Evolutionary conservation across 2,797 vertebrate genomes (phyloP), one percentile per base, ranked within the genome.

Genomic region (Danio tinwini): DNA sequence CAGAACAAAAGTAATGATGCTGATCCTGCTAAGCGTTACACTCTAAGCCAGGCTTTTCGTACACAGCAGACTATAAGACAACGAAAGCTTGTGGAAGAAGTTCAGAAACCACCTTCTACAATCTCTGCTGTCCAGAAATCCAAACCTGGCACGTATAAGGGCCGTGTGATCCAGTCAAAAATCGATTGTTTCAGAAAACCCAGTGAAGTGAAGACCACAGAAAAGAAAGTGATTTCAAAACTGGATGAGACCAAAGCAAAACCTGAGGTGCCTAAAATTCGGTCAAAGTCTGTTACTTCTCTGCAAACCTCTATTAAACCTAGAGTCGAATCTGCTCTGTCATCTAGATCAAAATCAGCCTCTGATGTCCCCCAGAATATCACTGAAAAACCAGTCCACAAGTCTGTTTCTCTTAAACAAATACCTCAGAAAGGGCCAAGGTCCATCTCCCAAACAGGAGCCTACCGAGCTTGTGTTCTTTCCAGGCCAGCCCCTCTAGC

Each of bases 151-250:
- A 90, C 92, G 56, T 98, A 98, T 69, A 96, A 93, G 88, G 97
- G 97, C 63, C 96, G 88, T 84, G 89, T 98, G 69, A 86, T 99
- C 44, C 93, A 94, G 73, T 98, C 97, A 17, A 99, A 97, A 89
- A 90, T 99, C 45, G 96, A 96, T 78, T 96, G 97, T 12, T 96
- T 98, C 86, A 91, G 97, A 90, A 97, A 94, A 86, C 87, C 91
- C 7, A 71, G 82, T 13, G 81, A 59, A 0, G 83, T 87, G 14
- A 83, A 13, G 2, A 84, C 61, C 1, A 68, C 52, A 1, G 86
- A 84, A 39, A 21, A 45, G 7, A 90, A 85, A 76, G 62, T 47
- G 63, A 47, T 56, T 13, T 21, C 50, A 6, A 87, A 83, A 21
- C 67, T 73, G 1, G 19, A 49, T 2, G 84, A 47, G n/a, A 39